Evolutionary conservation across 2,113 vertebrate species (phyloP).

Genomic region (Cyprinodon variegatus): DNA sequence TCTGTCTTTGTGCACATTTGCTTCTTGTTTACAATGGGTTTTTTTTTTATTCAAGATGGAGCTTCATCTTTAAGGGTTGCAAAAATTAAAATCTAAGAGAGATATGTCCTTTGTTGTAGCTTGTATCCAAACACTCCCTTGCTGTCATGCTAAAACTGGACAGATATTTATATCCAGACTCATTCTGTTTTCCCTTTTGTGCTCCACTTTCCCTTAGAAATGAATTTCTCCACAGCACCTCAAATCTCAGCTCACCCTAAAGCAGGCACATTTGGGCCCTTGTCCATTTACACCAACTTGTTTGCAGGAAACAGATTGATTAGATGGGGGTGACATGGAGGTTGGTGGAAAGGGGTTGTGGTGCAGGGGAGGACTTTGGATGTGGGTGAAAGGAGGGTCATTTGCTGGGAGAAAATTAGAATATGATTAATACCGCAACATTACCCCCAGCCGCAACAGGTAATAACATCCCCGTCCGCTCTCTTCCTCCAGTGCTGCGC

Average conservation of each 20-base stretch:
- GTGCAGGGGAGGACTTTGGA: slow-evolving; percentile 24
- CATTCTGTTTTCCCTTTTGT: slow-evolving; percentile 35
- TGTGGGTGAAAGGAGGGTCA: slow-evolving; percentile 36
- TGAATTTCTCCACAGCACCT: not conserved
- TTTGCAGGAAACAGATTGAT: slow-evolving; percentile 76
- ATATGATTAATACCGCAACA: slow-evolving; percentile 85
- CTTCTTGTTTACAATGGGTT: slow-evolving; percentile 13
- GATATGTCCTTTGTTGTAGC: slow-evolving; percentile 24
- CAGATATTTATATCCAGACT: slow-evolving; percentile 17
- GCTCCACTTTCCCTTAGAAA: slow-evolving; percentile 7
- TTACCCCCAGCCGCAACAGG: slow-evolving; percentile 82
- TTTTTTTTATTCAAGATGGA: slow-evolving; percentile 23
- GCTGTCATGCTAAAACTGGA: slow-evolving; percentile 50
- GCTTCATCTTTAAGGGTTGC: slow-evolving; percentile 11
- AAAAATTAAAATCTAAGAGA: slow-evolving; percentile 29
- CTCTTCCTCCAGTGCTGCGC: slow-evolving; percentile 59
- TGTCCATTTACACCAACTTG: slow-evolving; percentile 61
- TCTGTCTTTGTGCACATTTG: slow-evolving; percentile 9
- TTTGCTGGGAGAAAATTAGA: slow-evolving; percentile 79
- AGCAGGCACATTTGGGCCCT: slow-evolving; percentile 57
- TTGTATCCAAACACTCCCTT: slow-evolving; percentile 34
- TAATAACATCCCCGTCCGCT: slow-evolving; percentile 80
- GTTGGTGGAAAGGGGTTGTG: not conserved
- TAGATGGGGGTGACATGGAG: not conserved
- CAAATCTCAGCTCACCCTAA: slow-evolving; percentile 6